Evolutionary conservation across 1,140 invertebrate genomes (phyloP).

Genomic region (Mesaphorura yosii): DNA sequence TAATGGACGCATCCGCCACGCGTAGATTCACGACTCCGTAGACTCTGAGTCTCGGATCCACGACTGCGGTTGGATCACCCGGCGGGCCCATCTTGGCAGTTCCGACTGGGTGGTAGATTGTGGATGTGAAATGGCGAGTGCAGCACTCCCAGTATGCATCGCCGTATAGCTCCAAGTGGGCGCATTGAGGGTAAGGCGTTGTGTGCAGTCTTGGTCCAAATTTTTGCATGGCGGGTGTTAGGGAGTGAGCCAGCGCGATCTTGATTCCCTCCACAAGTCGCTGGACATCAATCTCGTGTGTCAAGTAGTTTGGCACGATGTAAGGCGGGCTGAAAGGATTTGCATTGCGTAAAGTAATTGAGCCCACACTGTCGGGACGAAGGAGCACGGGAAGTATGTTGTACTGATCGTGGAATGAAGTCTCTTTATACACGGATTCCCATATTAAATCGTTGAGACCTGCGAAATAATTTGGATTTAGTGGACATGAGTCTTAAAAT

Average conservation of each 20-base stretch:
- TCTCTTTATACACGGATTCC: constrained; percentile 70
- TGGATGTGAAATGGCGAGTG: constrained; percentile 67
- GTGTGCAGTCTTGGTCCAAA: constrained; percentile 62
- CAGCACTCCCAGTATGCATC: constrained; percentile 75
- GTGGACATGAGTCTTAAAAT: neutral
- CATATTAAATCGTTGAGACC: constrained; percentile 66
- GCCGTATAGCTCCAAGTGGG: constrained; percentile 57
- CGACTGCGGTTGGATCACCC: constrained; percentile 43
- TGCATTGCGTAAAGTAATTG: constrained; percentile 58
- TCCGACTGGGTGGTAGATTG: constrained; percentile 57
- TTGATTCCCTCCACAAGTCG: constrained; percentile 67
- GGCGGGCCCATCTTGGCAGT: constrained; percentile 64
- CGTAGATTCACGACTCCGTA: constrained; percentile 63
- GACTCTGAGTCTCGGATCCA: constrained; percentile 39
- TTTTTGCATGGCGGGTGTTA: constrained; percentile 62
- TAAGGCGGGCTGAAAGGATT: constrained; percentile 71
- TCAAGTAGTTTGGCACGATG: constrained; percentile 86
- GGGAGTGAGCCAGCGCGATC: constrained; percentile 63
- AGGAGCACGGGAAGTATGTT: constrained; percentile 65
- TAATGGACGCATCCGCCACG: constrained; percentile 77
- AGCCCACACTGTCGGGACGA: constrained; percentile 68
- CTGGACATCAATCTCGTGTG: constrained; percentile 61
- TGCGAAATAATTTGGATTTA: constrained; percentile 4
- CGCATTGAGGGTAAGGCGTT: constrained; percentile 62
- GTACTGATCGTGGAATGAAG: constrained; percentile 66